Base-by-base conservation (phyloP, 2,797 vertebrate genomes). In the Anisognathus igniventris region DNA sequence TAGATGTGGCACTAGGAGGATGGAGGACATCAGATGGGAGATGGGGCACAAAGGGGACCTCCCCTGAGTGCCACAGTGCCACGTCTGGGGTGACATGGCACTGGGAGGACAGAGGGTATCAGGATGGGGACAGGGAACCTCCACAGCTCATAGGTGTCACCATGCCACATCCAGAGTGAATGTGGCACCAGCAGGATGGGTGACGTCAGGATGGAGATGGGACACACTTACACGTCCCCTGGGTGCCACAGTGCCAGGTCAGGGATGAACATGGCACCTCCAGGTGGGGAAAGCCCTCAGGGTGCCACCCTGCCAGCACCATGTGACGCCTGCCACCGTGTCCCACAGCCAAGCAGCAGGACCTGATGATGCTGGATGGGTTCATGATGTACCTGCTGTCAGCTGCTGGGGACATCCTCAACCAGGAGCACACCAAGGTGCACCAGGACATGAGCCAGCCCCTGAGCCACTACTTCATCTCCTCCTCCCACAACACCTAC, bases 371-470 rank as follows among this genome's bases (percentile, higher is more conserved):
- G 39, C 97, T 98, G 97, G 99, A 99, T 0, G 99, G 99, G 42
- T 99, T 99, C 98, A 98, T 98, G 96, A 99, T 99, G 98, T 99
- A 99, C 98, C 98, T 99, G 97, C 97, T 99, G 81, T 99, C 99
- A 0, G 95, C 91, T 0, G 98, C 99, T 8, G 99, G 99, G 0
- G 98, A 99, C 33, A 96, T 99, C 95, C 97, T 99, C 54, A 98
- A 99, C 97, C 98, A 97, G 0, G 95, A 98, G 67, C 99, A 99
- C 72, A 65, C 95, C 14, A 50, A 65, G 10, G 98, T 99, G 37
- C 97, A 98, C 96, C 99, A 99, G 97, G 98, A 99, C 98, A 99
- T 99, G 99, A 98, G 37, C 80, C 98, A 96, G 40, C 99, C 99
- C 6, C 94, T 99, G 42, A 53, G 98, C 61, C 99, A 99, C 95